Percentiles rank a stretch among this genome's conserved stretches.
phyloP scores from a whole-genome alignment of 2,888 invertebrate genomes.

The Sceliomorpha sp. region DNA sequence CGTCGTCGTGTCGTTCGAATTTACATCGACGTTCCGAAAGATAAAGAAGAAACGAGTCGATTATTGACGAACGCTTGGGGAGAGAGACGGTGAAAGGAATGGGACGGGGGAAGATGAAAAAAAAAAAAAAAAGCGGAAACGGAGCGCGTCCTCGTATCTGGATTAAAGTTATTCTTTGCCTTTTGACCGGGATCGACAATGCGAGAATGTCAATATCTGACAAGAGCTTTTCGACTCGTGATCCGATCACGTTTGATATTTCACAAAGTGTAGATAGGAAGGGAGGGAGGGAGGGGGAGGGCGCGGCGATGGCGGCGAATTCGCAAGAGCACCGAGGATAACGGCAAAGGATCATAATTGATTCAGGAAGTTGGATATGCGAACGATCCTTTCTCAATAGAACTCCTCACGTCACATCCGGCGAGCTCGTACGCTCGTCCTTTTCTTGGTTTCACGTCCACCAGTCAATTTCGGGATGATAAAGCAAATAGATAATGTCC shows the following conservation, averaged over 20 bases:
- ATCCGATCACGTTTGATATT: conserved; percentile 56
- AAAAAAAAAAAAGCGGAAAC: conserved; percentile 16
- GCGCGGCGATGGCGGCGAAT: no score
- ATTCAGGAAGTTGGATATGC: conserved; percentile 57
- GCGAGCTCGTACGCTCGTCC: conserved; percentile 49
- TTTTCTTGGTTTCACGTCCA: conserved; percentile 60
- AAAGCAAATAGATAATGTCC: conserved; percentile 81
- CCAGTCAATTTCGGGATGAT: conserved; percentile 77
- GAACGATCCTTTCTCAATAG: conserved; percentile 64
- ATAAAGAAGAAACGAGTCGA: conserved; percentile 25
- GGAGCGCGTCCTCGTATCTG: no score
- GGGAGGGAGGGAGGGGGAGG: no score
- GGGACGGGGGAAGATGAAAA: no score
- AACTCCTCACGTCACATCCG: conserved; percentile 61
- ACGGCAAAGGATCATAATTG: conserved; percentile 56
- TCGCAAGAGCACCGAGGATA: conserved; percentile 43
- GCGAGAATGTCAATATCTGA: conserved; percentile 42
- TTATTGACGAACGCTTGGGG: conserved; percentile 25
- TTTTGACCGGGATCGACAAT: conserved; percentile 31
- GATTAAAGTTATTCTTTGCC: conserved; percentile 8
- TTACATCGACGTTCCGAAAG: conserved; percentile 14
- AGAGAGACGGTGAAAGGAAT: no score
- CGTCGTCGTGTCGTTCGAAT: conserved; percentile 24
- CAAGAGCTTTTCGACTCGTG: conserved; percentile 44
- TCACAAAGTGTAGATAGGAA: conserved; percentile 25